Conservation (phyloP, 2,113 vertebrate species). For the Atrichornis clamosus region DNA sequence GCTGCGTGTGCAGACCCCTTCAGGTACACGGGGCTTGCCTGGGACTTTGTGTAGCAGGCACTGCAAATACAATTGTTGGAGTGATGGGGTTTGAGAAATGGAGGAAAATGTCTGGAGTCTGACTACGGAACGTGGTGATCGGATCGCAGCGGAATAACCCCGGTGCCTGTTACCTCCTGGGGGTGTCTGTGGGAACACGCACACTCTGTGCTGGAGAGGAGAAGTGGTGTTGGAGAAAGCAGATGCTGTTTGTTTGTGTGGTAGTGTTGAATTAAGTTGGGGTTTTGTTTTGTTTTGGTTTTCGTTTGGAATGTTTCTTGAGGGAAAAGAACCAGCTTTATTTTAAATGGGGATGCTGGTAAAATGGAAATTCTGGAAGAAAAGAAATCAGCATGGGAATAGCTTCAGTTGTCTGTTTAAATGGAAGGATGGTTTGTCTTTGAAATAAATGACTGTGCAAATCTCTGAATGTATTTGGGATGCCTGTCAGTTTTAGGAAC, state of each 20-base stretch:
- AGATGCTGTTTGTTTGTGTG: neutral
- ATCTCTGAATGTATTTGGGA: neutral
- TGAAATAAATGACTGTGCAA: neutral
- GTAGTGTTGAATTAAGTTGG: neutral
- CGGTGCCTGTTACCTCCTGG: neutral
- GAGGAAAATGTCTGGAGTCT: neutral
- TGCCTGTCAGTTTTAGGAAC: neutral
- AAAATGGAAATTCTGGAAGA: neutral
- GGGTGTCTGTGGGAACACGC: neutral
- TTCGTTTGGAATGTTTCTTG: neutral
- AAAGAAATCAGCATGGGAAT: neutral
- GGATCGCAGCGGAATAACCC: neutral
- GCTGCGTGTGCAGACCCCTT: neutral
- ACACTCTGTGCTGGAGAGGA: neutral
- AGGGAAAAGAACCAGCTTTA: neutral
- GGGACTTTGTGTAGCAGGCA: neutral
- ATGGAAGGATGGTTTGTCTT: neutral
- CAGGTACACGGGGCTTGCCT: neutral
- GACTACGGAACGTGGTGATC: accelerated
- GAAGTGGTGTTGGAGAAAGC: neutral
- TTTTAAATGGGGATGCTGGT: neutral
- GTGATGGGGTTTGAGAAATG: neutral
- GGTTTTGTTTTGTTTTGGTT: neutral
- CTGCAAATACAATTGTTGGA: neutral
- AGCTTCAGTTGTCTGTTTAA: neutral